Evolutionary conservation across 2,888 invertebrate species (phyloP), one percentile per base, ranked within the genome.

Genomic region (Phyllotreta cruciferae): DNA sequence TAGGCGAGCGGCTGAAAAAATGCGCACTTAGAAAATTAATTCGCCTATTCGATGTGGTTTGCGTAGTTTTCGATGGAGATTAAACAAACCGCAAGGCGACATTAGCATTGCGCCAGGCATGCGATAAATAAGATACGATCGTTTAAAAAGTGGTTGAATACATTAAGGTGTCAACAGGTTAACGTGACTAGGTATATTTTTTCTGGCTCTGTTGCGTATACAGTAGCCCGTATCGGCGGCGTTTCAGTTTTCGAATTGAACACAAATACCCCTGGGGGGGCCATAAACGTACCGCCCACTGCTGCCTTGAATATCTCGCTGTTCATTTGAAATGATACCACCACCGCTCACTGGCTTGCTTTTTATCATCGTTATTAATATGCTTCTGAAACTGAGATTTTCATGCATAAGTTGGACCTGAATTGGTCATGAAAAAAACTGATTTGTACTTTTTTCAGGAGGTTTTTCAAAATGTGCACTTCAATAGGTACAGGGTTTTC

Each of bases 151-250:
- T 49, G 49, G 49, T 35, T 49, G 49, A 49, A 49, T 49, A 35
- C 35, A 35, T 49, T 49, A 49, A 49, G 10, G 24, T 47, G 47
- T 47, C 47, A 47, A 47, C 47, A 47, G 47, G 49, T 49, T 49
- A 49, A 35, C 35, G 36, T 49, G 35, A 35, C 9, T 44, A 44
- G 10, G 10, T 35, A 24, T 24, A 3, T 35, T 34, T 49, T 49
- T 49, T 35, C 9, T 34, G 3, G 14, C 6, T 9, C 35, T 49
- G 34, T 35, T 49, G 49, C 36, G 10, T 24, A 24, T 49, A 49
- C 49, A 49, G 49, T 49, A 49, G 49, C 35, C 24, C 9, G 14
- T 9, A 49, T 49, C 49, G 49, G 49, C 34, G 35, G n/a, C 35
- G 4, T 49, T 49, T 35, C 35, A 49, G 36, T 49, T 35, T 47